These are phyloP conservation scores for Heliocidaris erythrogramma DNA, from an alignment of 35 echinoderm and acorn worm genomes.

Conservation along the genomic window DNA sequence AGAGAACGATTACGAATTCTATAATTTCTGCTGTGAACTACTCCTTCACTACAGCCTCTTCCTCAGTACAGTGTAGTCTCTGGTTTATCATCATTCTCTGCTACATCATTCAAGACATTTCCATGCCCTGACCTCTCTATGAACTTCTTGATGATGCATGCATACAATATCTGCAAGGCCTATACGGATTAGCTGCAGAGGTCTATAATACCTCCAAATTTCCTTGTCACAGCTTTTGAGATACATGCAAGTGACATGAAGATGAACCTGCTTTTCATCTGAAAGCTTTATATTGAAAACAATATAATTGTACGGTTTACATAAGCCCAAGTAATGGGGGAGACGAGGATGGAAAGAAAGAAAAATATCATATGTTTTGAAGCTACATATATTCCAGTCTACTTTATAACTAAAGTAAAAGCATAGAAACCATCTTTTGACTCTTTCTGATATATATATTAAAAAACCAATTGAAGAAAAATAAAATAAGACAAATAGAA, in stretches of 20 bases:
- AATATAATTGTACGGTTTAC: no score
- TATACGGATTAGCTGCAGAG: background rate
- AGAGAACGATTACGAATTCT: background rate
- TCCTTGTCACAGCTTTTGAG: no score
- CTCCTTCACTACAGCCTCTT: background rate
- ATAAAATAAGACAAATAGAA: no score
- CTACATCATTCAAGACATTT: background rate
- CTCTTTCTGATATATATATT: no score
- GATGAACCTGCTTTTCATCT: background rate
- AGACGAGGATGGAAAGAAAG: no score
- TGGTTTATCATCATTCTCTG: background rate
- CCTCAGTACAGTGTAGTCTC: background rate
- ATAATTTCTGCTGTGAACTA: background rate
- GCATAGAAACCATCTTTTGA: no score
- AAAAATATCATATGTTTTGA: no score
- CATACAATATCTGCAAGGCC: background rate
- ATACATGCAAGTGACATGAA: background rate
- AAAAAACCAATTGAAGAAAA: no score
- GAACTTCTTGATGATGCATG: background rate
- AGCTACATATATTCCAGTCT: no score
- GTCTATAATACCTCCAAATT: background rate
- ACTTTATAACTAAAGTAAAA: no score
- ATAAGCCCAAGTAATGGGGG: no score
- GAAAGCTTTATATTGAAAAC: no score
- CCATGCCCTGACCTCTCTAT: background rate